Conservation (phyloP, 2,888 invertebrate species). For the Campoplex nolae region DNA sequence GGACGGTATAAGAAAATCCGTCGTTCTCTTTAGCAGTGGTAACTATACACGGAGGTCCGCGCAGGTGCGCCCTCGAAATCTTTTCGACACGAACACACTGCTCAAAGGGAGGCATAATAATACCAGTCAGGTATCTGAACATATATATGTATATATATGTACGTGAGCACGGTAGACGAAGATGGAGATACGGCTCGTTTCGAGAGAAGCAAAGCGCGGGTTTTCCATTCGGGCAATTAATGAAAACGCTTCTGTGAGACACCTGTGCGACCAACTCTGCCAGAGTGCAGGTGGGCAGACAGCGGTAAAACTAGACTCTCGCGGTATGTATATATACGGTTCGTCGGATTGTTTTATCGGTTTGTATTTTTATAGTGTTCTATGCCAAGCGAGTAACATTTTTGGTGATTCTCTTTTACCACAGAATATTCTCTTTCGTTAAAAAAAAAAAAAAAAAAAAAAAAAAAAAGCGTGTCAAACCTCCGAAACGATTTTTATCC, state of each 20-base stretch:
- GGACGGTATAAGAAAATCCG: conserved; percentile 66
- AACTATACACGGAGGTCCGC: conserved; percentile 55
- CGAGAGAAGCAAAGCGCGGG: conserved; percentile 52
- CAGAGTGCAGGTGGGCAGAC: conserved; percentile 76
- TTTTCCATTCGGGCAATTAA: conserved; percentile 77
- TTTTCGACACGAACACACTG: conserved; percentile 41
- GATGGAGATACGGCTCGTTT: conserved; percentile 48
- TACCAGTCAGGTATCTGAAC: conserved; percentile 31
- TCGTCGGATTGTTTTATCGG: background rate
- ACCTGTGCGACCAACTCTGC: conserved; percentile 79
- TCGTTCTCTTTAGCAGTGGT: conserved; percentile 49
- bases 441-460: too few relatives aligned
- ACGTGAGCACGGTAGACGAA: conserved; percentile 13
- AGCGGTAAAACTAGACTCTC: conserved; percentile 8
- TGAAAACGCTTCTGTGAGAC: conserved; percentile 79
- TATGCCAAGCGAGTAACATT: background rate
- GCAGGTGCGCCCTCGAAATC: conserved; percentile 68
- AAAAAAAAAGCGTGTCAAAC: background rate
- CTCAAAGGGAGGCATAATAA: conserved; percentile 41
- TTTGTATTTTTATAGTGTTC: conserved; percentile 1
- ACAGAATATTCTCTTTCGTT: background rate
- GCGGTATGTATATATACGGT: conserved; percentile 7
- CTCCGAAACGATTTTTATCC: background rate
- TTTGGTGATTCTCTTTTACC: background rate
- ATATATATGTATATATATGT: conserved; percentile 11